Evolutionary conservation across 2,797 vertebrate species (phyloP).

Genomic region (Chelon labrosus): DNA sequence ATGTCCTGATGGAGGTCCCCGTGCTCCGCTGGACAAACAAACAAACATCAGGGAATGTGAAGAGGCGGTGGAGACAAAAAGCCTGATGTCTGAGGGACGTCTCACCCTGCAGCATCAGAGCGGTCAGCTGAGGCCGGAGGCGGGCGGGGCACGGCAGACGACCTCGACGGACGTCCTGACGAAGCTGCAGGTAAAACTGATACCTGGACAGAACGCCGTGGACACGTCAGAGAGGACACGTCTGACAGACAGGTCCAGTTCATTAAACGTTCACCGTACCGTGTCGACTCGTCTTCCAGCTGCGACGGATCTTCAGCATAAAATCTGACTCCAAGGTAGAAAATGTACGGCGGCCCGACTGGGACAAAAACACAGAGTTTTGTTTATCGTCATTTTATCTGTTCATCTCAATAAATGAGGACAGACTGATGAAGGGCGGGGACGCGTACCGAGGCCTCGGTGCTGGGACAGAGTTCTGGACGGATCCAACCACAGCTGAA

Average conservation of each 20-base stretch:
- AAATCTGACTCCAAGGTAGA: slow-evolving; percentile 58
- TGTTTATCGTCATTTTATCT: too few species aligned
- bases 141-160: slow-evolving; percentile 18
- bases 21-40: slow-evolving; percentile 21
- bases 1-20: neutral
- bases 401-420: neutral
- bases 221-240: neutral
- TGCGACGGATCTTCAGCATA: slow-evolving; percentile 27
- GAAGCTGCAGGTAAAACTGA: slow-evolving; percentile 56
- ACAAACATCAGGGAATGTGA: neutral
- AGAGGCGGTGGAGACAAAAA: too few species aligned
- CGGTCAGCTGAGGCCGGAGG: slow-evolving; percentile 22
- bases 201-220: slow-evolving; percentile 16
- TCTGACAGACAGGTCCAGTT: too few species aligned
- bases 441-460: slow-evolving; percentile 30
- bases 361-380: slow-evolving; percentile 1
- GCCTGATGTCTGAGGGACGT: too few species aligned
- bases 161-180: slow-evolving; percentile 44
- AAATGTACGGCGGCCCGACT: slow-evolving; percentile 55
- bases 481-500: slow-evolving; percentile 54
- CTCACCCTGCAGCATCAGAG: slow-evolving; percentile 51
- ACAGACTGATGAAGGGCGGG: too few species aligned
- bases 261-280: neutral
- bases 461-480: slow-evolving; percentile 45
- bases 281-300: slow-evolving; percentile 26